These are phyloP conservation scores for Hystrix brachyura DNA, from an alignment of 2,113 vertebrate genomes.

Conservation along the genomic window DNA sequence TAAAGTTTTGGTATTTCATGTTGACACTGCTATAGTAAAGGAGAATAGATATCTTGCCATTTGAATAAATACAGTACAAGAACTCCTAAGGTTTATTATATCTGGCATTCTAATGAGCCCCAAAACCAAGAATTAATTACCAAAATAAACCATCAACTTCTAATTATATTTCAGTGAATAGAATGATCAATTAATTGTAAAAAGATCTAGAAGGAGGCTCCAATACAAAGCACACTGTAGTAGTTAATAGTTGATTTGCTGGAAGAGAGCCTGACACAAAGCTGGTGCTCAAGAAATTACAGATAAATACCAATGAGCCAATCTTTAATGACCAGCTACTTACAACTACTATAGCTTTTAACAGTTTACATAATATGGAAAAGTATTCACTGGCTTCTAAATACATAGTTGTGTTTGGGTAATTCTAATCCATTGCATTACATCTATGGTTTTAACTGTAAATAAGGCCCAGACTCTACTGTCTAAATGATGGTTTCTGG, in stretches of 20 bases:
- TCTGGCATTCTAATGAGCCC: background rate
- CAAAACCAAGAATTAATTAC: conserved; percentile 20
- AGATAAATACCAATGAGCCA: conserved; percentile 26
- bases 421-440: background rate
- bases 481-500: background rate
- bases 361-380: background rate
- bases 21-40: background rate
- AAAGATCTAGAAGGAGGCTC: background rate
- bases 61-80: background rate
- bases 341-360: background rate
- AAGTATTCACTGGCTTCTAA: background rate
- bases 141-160: background rate
- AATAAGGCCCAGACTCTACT: background rate
- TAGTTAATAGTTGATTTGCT: conserved; percentile 38
- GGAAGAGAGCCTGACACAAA: conserved; percentile 15
- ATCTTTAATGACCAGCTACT: background rate
- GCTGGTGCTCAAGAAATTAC: conserved; percentile 45
- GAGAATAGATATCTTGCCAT: background rate
- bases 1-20: background rate
- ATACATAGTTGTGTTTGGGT: background rate
- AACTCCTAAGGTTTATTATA: background rate
- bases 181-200: conserved; percentile 41
- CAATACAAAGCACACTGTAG: background rate
- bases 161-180: background rate
- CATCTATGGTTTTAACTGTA: background rate